Percentiles rank a stretch among this genome's conserved stretches.
Evolutionary conservation across 2,797 vertebrate genomes (phyloP).

Genomic region (Xerus rutilus): DNA sequence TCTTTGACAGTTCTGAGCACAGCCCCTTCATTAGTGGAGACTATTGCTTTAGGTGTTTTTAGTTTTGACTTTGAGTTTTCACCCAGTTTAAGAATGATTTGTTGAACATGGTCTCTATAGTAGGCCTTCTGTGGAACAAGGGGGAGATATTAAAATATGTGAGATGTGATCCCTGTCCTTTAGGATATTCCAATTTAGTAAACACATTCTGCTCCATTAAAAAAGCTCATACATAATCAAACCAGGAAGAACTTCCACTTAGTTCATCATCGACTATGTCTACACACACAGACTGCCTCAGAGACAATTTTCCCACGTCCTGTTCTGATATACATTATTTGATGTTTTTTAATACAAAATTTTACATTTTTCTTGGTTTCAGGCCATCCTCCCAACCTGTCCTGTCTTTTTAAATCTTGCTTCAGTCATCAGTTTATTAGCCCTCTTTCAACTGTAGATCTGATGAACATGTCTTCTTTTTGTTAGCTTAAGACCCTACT

Average conservation of each 20-base stretch:
- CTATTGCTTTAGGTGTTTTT: background rate
- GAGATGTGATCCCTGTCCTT: conserved; percentile 5
- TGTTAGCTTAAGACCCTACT: background rate
- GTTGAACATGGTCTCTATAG: background rate
- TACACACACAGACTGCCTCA: background rate
- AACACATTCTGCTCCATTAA: conserved; percentile 6
- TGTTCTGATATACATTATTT: background rate
- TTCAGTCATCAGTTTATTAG: background rate
- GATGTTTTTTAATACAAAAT: conserved; percentile 31
- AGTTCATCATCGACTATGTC: background rate
- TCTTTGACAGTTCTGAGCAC: background rate
- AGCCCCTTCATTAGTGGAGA: background rate
- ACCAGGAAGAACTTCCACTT: background rate
- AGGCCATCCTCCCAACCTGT: background rate
- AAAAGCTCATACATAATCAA: conserved; percentile 13
- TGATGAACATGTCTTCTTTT: background rate
- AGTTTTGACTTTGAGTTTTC: background rate
- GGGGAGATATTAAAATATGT: background rate
- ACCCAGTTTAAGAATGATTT: background rate
- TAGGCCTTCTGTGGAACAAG: background rate
- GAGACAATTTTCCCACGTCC: conserved; percentile 23
- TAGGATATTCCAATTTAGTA: background rate
- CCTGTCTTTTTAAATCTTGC: background rate
- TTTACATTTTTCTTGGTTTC: conserved; percentile 50
- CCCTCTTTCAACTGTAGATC: conserved; percentile 12